Conservation (phyloP, 2,113 vertebrate genomes). For the Leiothrix lutea region DNA sequence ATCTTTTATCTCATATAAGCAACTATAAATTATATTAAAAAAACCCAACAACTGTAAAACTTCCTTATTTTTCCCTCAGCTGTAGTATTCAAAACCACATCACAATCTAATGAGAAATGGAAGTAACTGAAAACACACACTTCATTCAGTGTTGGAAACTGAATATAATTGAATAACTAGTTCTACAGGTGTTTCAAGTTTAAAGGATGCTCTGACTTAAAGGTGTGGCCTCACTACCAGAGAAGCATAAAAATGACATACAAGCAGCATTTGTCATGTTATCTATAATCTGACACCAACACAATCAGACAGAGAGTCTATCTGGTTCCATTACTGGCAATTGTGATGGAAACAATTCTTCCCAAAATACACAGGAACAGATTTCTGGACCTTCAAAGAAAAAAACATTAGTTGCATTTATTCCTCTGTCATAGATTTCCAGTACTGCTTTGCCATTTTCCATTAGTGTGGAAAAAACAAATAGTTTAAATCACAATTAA, state of each 20-base stretch:
- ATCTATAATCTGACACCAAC: constrained; percentile 15
- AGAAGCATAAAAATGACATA: background rate
- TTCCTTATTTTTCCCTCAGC: constrained; percentile 41
- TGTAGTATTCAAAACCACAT: constrained; percentile 33
- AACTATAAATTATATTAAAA: background rate
- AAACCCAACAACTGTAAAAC: background rate
- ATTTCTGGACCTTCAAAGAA: background rate
- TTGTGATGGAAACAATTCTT: background rate
- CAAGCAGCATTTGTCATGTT: constrained; percentile 18
- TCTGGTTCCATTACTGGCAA: background rate
- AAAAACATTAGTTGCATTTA: background rate
- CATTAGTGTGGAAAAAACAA: background rate
- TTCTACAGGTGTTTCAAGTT: constrained; percentile 61
- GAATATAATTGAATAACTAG: constrained; percentile 37
- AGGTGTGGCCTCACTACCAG: constrained; percentile 3
- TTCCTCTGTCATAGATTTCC: background rate
- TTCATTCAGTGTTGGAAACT: constrained; percentile 19
- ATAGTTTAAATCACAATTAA: background rate
- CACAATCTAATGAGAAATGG: constrained; percentile 11
- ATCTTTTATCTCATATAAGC: background rate
- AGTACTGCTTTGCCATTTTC: background rate
- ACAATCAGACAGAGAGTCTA: background rate
- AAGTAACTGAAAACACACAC: constrained; percentile 48
- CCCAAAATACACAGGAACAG: background rate
- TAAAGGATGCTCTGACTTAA: constrained; percentile 17